Evolutionary conservation across 1,140 invertebrate species (phyloP).

Genomic region (Archivesica marissinica): DNA sequence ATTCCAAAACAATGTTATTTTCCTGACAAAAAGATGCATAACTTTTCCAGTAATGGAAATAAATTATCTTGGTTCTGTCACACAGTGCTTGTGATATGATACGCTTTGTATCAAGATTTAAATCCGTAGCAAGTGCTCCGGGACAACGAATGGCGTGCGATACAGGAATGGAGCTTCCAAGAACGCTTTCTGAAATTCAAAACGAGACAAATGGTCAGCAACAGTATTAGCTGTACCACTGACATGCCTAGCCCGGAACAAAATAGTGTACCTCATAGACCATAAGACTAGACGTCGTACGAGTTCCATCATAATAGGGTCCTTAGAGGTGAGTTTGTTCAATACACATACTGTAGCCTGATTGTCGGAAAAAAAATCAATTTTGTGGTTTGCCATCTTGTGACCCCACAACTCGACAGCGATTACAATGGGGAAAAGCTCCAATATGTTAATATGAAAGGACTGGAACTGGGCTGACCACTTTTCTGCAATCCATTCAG

Average conservation of each 20-base stretch:
- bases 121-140: conserved; percentile 1
- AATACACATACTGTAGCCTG: conserved; percentile 31
- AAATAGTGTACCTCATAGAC: not conserved
- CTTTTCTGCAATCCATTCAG: conserved; percentile 29
- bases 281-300: conserved; percentile 26
- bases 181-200: conserved; percentile 39
- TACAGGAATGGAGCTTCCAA: not conserved
- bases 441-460: conserved; percentile 39
- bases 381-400: conserved; percentile 38
- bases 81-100: too few relatives aligned
- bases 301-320: conserved; percentile 44
- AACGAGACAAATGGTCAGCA: conserved; percentile 39
- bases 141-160: not conserved
- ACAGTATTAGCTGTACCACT: not conserved
- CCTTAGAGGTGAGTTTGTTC: conserved; percentile 54
- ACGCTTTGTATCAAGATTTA: too few relatives aligned
- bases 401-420: conserved; percentile 50
- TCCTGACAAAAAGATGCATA: too few relatives aligned
- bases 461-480: not conserved
- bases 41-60: too few relatives aligned
- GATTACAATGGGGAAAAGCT: conserved; percentile 57
- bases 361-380: conserved; percentile 54
- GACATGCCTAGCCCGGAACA: not conserved
- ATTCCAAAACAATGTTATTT: too few relatives aligned
- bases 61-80: too few relatives aligned